Evolutionary conservation across 2,113 vertebrate genomes (phyloP).

Genomic region (Mystacornis crossleyi): DNA sequence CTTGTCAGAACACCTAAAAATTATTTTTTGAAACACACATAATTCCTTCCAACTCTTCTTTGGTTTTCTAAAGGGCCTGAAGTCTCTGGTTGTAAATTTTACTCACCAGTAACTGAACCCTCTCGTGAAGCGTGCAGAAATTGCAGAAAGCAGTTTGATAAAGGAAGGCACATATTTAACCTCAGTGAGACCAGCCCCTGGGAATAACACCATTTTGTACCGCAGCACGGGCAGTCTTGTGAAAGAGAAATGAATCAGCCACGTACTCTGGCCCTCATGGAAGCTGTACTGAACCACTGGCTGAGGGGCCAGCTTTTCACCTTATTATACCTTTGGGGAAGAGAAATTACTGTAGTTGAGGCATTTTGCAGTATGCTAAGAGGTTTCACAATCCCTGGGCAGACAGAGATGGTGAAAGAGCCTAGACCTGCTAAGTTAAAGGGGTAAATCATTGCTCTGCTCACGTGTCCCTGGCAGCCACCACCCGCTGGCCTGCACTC

Average conservation of each 20-base stretch:
- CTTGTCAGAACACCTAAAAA: background rate
- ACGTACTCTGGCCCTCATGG: background rate
- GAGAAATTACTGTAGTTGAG: background rate
- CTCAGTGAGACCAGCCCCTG: background rate
- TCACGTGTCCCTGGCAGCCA: background rate
- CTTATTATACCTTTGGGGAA: background rate
- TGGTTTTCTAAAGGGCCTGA: background rate
- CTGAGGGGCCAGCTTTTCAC: background rate
- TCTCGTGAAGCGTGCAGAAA: background rate
- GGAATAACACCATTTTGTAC: background rate
- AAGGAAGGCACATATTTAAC: background rate
- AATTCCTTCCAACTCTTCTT: background rate
- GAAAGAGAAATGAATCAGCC: background rate
- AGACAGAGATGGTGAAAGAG: background rate
- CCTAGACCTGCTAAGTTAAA: background rate
- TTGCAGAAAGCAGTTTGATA: background rate
- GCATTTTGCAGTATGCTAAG: background rate
- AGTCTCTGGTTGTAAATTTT: background rate
- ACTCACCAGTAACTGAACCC: background rate
- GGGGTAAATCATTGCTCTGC: background rate
- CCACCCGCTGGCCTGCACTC: rapidly evolving
- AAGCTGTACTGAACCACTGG: background rate
- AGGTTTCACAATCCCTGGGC: background rate
- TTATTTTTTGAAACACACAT: background rate
- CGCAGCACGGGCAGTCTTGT: background rate